Conservation (phyloP, 1,140 invertebrate species). For the Drosophila novamexicana region DNA sequence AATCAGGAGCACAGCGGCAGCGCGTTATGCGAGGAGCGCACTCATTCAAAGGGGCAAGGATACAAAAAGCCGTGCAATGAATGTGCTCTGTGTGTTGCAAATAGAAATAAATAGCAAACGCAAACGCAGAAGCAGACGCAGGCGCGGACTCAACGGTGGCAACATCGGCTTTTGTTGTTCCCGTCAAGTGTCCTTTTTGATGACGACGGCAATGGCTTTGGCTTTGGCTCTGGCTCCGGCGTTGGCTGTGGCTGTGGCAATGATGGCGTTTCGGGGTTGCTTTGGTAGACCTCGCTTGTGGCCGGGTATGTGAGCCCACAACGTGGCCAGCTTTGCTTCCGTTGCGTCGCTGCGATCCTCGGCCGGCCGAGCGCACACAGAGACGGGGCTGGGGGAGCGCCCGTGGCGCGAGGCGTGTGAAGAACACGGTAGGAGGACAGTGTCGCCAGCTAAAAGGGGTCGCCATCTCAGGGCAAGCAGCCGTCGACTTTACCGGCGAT, state of each 20-base stretch:
- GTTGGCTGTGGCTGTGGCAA: neutral
- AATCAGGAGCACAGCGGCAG: constrained; percentile 77
- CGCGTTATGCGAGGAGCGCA: constrained; percentile 55
- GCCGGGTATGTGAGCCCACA: constrained; percentile 76
- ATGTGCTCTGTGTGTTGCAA: constrained; percentile 63
- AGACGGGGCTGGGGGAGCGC: constrained; percentile 35
- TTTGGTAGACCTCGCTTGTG: constrained; percentile 81
- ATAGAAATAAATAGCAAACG: constrained; percentile 77
- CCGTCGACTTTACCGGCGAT: constrained; percentile 38
- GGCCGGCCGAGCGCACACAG: neutral
- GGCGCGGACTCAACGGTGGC: constrained; percentile 22
- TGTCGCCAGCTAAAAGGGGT: constrained; percentile 40
- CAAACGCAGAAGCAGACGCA: constrained; percentile 38
- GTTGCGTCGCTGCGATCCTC: constrained; percentile 49
- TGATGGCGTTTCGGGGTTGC: constrained; percentile 65
- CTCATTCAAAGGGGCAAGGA: constrained; percentile 38
- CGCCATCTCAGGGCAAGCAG: constrained; percentile 23
- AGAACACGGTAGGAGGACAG: constrained; percentile 41
- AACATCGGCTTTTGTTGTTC: constrained; percentile 79
- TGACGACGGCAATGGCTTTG: constrained; percentile 45
- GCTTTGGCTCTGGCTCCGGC: neutral
- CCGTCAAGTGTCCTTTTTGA: constrained; percentile 80
- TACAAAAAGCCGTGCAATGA: constrained; percentile 62
- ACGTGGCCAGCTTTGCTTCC: constrained; percentile 79
- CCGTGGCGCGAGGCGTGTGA: constrained; percentile 64